Base-by-base conservation (phyloP, 1,140 invertebrate species). In the Lepidotrigona ventralis region DNA sequence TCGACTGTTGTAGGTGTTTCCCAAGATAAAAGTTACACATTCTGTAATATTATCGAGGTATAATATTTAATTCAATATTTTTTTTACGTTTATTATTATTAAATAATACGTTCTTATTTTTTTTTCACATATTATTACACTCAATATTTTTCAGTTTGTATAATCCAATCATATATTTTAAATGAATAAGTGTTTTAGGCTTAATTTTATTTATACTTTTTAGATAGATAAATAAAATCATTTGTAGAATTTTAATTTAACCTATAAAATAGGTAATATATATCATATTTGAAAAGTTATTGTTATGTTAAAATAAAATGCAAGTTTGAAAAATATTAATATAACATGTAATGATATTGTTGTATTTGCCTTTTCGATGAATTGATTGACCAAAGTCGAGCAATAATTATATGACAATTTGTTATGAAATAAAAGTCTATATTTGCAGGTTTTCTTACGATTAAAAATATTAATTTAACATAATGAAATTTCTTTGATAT, bases 1-100 rank as follows among this genome's bases (percentile, higher is more conserved):
- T 69, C n/a, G 33, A 72, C 12, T 33, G 26, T 73, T 83, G 66
- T 81, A 58, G 85, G 85, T 76, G 85, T 86, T 72, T 85, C 80
- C 58, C 14, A 17, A 58, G 39, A 74, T 81, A 46, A 56, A 39
- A 69, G 29, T 63, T 56, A 54, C 23, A 29, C 51, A 73, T 83
- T 79, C 29, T 46, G 58, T 19, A 79, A 53, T 21, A 39, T 79
- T 83, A 79, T 68, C 33, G 17, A 83, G 68, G 82, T 83, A 83
- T 46, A 79, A 29, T 21, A n/a, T 56, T 26, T 23, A 0, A 66
- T 46, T 64, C 4, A 29, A 51, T 19, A 69, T 72, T 58, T 6
- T 60, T 33, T 29, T 51, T 64, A 17, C 19, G 72, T 58, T 66
- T 46, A 1, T 60, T 80, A 33, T 17, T 23, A 70, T 26, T 53